These are phyloP conservation scores for Eristalinus aeneus DNA, from an alignment of 2,888 invertebrate species.

Conservation along the genomic window DNA sequence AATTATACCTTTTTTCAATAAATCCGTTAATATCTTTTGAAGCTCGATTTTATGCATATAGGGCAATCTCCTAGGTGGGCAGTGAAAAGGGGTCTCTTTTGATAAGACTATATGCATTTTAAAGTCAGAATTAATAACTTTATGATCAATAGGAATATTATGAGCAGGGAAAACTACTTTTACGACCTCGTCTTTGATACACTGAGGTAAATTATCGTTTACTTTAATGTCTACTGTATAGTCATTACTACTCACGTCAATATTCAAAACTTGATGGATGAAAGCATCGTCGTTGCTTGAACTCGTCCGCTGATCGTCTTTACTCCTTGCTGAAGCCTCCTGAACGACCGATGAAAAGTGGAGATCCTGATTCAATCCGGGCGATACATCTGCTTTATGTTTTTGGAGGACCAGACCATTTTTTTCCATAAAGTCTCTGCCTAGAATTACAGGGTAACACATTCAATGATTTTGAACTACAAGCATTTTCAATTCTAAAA, in stretches of 20 bases:
- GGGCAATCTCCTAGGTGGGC: not conserved
- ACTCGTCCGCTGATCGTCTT: too few species aligned
- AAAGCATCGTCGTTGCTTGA: too few species aligned
- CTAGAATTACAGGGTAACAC: too few species aligned
- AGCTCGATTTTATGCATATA: not conserved
- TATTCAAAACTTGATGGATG: slow-evolving; percentile 6
- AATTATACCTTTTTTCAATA: not conserved
- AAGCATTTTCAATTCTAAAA: not conserved
- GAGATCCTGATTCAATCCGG: slow-evolving; percentile 11
- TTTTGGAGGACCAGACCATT: not conserved
- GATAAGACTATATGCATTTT: not conserved
- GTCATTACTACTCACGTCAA: not conserved
- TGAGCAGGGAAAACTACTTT: too few species aligned
- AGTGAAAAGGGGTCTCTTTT: not conserved
- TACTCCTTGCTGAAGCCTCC: too few species aligned
- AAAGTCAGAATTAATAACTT: not conserved
- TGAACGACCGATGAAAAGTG: not conserved
- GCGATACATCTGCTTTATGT: slow-evolving; percentile 1
- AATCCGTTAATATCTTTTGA: not conserved
- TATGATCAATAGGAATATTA: too few species aligned
- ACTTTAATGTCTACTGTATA: slow-evolving; percentile 1
- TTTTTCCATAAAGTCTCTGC: too few species aligned
- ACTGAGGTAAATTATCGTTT: slow-evolving; percentile 4
- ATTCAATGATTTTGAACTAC: too few species aligned
- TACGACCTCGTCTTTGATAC: slow-evolving; percentile 12